phyloP scores from a whole-genome alignment of 1,140 invertebrate species.

The Nasonia giraulti region DNA sequence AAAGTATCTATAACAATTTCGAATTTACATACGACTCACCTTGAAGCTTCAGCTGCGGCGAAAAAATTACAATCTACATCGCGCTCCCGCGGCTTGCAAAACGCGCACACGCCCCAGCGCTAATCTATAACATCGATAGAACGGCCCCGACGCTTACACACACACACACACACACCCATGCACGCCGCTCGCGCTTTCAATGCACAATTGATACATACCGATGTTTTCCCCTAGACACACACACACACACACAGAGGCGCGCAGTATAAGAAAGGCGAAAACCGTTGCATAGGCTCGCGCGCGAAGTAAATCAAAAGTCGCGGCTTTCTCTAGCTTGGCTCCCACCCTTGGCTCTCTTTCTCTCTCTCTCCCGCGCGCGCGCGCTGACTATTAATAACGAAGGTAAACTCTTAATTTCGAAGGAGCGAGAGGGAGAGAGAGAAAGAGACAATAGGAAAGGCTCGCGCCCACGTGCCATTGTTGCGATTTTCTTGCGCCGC shows the following conservation, averaged over 20 bases:
- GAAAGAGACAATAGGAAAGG: slow-evolving; percentile 51
- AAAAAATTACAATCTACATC: neutral
- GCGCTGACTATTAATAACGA: slow-evolving; percentile 45
- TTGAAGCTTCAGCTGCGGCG: neutral
- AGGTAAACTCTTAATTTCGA: slow-evolving; percentile 53
- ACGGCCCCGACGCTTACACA: too few species aligned
- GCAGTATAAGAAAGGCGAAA: slow-evolving; percentile 4
- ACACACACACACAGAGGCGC: neutral
- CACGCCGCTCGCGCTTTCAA: neutral
- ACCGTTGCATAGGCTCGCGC: neutral
- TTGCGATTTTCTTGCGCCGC: neutral
- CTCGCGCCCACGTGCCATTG: slow-evolving; percentile 52
- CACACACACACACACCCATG: neutral
- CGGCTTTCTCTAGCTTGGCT: neutral
- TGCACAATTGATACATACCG: slow-evolving; percentile 42
- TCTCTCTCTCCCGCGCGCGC: slow-evolving; percentile 27
- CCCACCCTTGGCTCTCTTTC: neutral
- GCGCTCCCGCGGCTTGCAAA: neutral
- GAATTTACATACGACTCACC: neutral
- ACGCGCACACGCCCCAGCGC: neutral
- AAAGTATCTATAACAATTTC: neutral
- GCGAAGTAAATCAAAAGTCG: slow-evolving; percentile 42
- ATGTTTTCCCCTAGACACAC: neutral
- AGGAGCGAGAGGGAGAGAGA: slow-evolving; percentile 13
- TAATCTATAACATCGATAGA: neutral